Percentiles rank a stretch among this genome's conserved stretches.
Evolutionary conservation across 2,797 vertebrate genomes (phyloP).

Genomic region (Pantherophis alleghaniensis): DNA sequence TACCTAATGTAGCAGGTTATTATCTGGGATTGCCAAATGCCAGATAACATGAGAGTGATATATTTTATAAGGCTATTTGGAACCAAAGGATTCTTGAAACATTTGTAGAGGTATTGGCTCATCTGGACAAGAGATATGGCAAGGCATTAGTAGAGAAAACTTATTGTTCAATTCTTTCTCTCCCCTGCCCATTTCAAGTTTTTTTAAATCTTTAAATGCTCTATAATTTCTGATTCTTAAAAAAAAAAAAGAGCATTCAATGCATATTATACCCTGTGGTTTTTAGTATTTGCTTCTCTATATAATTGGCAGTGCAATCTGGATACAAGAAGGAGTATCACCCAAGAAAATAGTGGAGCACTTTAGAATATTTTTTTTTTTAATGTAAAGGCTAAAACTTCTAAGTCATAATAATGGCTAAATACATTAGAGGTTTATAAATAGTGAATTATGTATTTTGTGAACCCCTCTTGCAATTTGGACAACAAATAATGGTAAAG

Average conservation of each 20-base stretch:
- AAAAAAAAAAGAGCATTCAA: background rate
- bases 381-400: background rate
- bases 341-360: background rate
- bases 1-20: background rate
- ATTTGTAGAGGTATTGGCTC: background rate
- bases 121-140: background rate
- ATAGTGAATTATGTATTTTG: background rate
- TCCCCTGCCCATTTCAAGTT: background rate
- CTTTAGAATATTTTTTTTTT: background rate
- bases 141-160: background rate
- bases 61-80: background rate
- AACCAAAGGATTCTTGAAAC: background rate
- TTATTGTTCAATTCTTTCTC: background rate
- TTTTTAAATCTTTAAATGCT: background rate
- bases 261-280: background rate
- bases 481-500: background rate
- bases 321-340: background rate
- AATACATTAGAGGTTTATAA: background rate
- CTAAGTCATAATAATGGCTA: background rate
- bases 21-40: background rate
- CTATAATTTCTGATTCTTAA: background rate
- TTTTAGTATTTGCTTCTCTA: background rate
- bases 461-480: background rate
- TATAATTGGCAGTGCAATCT: background rate
- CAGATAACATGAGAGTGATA: background rate